These are phyloP conservation scores for Notothenia rossii DNA, from an alignment of 2,113 vertebrate genomes.

Conservation along the genomic window DNA sequence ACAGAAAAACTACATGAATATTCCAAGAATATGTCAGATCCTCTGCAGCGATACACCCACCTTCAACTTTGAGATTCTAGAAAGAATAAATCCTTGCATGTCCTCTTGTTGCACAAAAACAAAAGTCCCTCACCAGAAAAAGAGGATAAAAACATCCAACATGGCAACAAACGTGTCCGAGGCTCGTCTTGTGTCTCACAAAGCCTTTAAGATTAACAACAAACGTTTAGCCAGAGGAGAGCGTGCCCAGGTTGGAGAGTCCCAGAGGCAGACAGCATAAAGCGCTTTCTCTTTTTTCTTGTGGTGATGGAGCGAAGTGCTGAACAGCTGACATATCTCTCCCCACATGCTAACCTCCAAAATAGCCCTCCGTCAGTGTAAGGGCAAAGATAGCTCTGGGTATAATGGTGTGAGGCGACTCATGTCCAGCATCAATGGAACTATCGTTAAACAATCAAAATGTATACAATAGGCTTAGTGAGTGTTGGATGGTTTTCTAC, in stretches of 20 bases:
- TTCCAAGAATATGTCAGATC: not conserved
- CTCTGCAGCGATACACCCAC: constrained; percentile 59
- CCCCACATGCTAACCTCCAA: constrained; percentile 79
- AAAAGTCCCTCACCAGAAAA: constrained; percentile 32
- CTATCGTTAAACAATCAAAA: constrained; percentile 43
- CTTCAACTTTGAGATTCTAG: constrained; percentile 44
- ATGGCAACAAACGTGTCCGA: constrained; percentile 26
- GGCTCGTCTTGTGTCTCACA: constrained; percentile 44
- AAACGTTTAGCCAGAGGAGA: constrained; percentile 52
- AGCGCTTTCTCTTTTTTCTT: constrained; percentile 59
- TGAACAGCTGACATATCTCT: constrained; percentile 86
- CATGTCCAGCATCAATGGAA: constrained; percentile 53
- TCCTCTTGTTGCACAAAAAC: constrained; percentile 14
- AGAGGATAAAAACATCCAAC: constrained; percentile 40
- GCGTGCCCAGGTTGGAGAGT: constrained; percentile 52
- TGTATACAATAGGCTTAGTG: constrained; percentile 24
- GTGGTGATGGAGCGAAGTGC: constrained; percentile 73
- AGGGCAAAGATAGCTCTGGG: constrained; percentile 77
- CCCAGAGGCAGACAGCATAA: constrained; percentile 57
- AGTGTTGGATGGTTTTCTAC: constrained; percentile 51
- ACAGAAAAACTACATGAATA: not conserved
- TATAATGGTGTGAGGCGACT: constrained; percentile 50
- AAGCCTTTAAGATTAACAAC: constrained; percentile 66
- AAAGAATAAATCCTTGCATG: constrained; percentile 42
- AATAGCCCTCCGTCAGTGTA: constrained; percentile 83